phyloP scores from a whole-genome alignment of 2,797 vertebrate species.

The Mormyrops attenuatus region DNA sequence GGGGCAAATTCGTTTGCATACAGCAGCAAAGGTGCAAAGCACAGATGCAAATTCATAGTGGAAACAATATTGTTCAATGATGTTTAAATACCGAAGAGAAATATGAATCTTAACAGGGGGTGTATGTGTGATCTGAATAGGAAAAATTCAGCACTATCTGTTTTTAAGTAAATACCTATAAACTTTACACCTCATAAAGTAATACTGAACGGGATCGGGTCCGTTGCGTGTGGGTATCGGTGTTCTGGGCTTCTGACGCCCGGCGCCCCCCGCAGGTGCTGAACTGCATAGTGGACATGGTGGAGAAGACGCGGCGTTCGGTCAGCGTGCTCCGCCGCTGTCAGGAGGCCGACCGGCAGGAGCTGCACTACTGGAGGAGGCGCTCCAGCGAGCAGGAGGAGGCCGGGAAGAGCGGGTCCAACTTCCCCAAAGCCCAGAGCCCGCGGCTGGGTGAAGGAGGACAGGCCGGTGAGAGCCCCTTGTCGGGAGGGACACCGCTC shows the following conservation, averaged over 20 bases:
- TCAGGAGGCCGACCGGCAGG: constrained; percentile 92
- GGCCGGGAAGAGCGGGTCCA: constrained; percentile 72
- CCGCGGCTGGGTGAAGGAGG: constrained; percentile 73
- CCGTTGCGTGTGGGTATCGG: neutral
- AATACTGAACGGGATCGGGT: neutral
- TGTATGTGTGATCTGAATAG: neutral
- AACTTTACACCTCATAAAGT: neutral
- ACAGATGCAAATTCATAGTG: neutral
- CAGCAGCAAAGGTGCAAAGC: neutral
- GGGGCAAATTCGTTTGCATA: neutral
- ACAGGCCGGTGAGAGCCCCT: constrained; percentile 56
- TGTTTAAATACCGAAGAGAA: too few relatives aligned
- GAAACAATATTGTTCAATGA: too few relatives aligned
- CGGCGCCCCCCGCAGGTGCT: constrained; percentile 59
- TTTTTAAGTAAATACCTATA: neutral
- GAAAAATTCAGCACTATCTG: neutral
- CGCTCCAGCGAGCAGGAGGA: constrained; percentile 85
- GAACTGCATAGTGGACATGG: constrained; percentile 99
- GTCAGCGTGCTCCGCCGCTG: constrained; percentile 90
- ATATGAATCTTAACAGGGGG: too few relatives aligned
- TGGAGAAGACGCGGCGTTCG: constrained; percentile 92
- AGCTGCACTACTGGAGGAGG: constrained; percentile 93
- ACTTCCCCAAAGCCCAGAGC: constrained; percentile 81
- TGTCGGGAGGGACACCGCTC: neutral
- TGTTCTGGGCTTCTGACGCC: neutral